Base-by-base conservation (phyloP, 2,797 vertebrate species). In the Gadopsis marmoratus region DNA sequence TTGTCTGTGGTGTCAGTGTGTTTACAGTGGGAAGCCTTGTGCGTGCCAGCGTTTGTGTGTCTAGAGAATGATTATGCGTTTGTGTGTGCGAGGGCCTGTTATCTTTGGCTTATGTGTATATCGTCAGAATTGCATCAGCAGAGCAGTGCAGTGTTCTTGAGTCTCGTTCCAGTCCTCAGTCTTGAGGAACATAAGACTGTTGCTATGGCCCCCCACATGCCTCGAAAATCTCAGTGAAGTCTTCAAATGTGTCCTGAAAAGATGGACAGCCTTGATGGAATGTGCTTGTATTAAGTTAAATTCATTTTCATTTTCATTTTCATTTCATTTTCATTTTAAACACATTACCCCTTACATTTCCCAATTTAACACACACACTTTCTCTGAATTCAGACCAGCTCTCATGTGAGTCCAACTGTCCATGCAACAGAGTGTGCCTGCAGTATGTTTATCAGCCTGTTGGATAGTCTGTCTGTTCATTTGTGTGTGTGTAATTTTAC, bases 121-220 rank as follows among this genome's bases (percentile, higher is more conserved):
- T 88, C 90, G 53, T 93, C 92, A 93, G 85, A 37, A 48, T 94
- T 93, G 88, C 92, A 93, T 94, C 92, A 94, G 84, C 77, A 54
- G 31, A 83, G 76, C 41, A 65, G 60, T 16, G 31, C n/a, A 60
- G 70, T 70, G 54, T 74, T 84, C 70, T 53, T 70, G 59, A 82
- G 80, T 74, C 66, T 66, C 19, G 26, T 78, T 73, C 67, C 74
- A 43, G 53, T 70, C 55, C 21, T 64, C 76, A 26, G 41, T 74
- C 69, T 86, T 56, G 31, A 87, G 56, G 61, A 88, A 74, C 56
- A 55, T 35, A 55, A 59, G 67, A 76, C 54, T 67, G 31, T 60
- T 72, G 48, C 71, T 31, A 7, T 13, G 26, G 53, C 6, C 35
- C 23, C 47, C n/a, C 11, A 16, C 35, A 41, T 17, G 53, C 55